These are phyloP conservation scores for Epizoanthus rinbou DNA, from an alignment of 92 coral and sea anemone genomes.

Conservation along the genomic window DNA sequence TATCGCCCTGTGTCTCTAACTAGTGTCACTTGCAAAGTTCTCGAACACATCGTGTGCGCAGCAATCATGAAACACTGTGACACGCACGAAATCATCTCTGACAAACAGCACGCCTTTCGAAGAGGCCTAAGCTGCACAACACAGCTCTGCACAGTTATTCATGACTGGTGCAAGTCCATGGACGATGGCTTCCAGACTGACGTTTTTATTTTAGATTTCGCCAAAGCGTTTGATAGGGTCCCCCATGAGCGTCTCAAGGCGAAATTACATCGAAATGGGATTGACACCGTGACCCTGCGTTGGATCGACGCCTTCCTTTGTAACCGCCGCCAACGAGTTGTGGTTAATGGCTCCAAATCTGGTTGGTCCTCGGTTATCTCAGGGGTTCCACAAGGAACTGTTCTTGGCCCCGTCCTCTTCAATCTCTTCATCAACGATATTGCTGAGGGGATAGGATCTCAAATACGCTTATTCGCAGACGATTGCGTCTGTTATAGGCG, in stretches of 20 bases:
- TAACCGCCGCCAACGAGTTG: conserved; percentile 7
- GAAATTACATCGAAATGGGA: neutral
- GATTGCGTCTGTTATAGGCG: conserved; percentile 11
- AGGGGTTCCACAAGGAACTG: conserved; percentile 29
- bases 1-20: conserved; percentile 18
- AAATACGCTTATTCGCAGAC: conserved; percentile 21
- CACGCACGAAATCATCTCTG: neutral
- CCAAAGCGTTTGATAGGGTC: conserved; percentile 21
- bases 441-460: neutral
- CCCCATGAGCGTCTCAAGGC: conserved; percentile 22
- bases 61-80: neutral
- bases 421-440: conserved; percentile 23
- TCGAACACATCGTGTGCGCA: conserved; percentile 14
- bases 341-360: conserved; percentile 12
- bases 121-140: conserved; percentile 23
- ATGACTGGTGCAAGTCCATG: conserved; percentile 17
- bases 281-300: neutral
- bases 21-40: neutral
- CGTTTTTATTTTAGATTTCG: conserved; percentile 19
- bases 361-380: neutral
- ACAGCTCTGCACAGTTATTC: conserved; percentile 15
- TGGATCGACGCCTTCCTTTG: conserved; percentile 21
- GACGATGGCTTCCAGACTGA: neutral
- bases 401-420: conserved; percentile 8
- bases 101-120: conserved; percentile 12